Base-by-base conservation (phyloP, 2,113 vertebrate genomes). In the Colistium nudipinnis region DNA sequence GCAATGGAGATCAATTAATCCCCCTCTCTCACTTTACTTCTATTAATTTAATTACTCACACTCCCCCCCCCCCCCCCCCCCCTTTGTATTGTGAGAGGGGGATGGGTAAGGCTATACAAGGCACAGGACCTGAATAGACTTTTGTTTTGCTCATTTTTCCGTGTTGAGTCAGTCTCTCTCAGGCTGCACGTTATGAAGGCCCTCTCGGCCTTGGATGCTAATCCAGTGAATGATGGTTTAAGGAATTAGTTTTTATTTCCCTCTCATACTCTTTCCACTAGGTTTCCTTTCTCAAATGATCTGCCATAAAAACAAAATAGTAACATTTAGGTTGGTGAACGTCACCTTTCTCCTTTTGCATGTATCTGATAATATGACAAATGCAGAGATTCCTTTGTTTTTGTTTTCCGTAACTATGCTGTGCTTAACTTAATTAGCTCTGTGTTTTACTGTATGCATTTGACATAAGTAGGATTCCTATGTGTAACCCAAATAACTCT, bases 61-160 rank as follows among this genome's bases (percentile, higher is more conserved):
- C 51, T 73, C 85, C 79, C 85, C 92, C 90, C 84, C 83, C 87
- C 88, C 83, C 78, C 57, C 80, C 81, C 85, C 90, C 90, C 31
- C 89, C 73, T 80, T 80, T 76, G 48, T 56, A 73, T 88, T 82
- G 87, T 82, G 80, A 67, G 43, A 64, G 52, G 94, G 94, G 94
- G 94, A 85, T 91, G 94, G 93, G 91, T 48, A 77, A 86, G 82
- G 92, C 88, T 94, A 93, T 95, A 91, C 93, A 94, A 94, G 90
- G 89, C 90, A 91, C 92, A 87, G 75, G 88, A 83, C 84, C 81
- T 96, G 95, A 98, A 97, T 95, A 95, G 95, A 96, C 96, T 94
- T 98, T 97, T 96, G 95, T 96, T 93, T 94, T 93, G 86, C 92
- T 92, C 92, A 94, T 96, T 98, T 94, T 94, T 95, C 92, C 93